Evolutionary conservation across 2,888 invertebrate species (phyloP), one percentile per base, ranked within the genome.

Genomic region (Stomorhina lunata): DNA sequence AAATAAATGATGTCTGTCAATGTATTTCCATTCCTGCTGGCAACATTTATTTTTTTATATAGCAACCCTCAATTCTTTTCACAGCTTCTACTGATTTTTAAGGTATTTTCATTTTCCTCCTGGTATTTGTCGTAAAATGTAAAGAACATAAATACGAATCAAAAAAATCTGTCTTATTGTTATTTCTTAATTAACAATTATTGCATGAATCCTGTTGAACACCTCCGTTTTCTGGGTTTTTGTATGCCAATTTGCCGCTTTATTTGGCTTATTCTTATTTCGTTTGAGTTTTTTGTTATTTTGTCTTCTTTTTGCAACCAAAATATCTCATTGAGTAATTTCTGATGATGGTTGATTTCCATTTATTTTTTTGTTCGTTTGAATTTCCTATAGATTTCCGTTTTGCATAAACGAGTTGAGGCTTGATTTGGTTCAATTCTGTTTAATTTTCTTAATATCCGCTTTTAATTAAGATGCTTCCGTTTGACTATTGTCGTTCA

Each of bases 391-490:
- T 72, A 57, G 66, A 79, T 79, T 72, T 72, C 66, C 72, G 72
- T 72, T 79, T 59, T 43, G 66, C 17, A 77, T 68, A 61, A 77
- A 69, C 25, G 40, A 69, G 40, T 68, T 57, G 32, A 75, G 37
- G n/a, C 37, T 66, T 63, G 5, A 9, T 50, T n/a, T n/a, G n/a
- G 45, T 43, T 40, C n/a, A 55, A 53, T 55, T 81, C 71, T 71
- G 87, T 85, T 85, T 86, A 86, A 86, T 87, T 88, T 88, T 88
- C 86, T 86, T 85, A 87, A 89, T 89, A 87, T 89, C 89, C 89
- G 89, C 80, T 86, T 87, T 87, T 87, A 89, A 89, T 89, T 88
- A 89, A 88, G 85, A 85, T 87, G 86, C 88, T 86, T 89, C 87
- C 86, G 83, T 86, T 85, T 61, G 20, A 68, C 55, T 76, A 43